Percentiles rank a stretch among this genome's conserved stretches.
Evolutionary conservation across 2,888 invertebrate genomes (phyloP).

Genomic region (Lycia hirtaria): DNA sequence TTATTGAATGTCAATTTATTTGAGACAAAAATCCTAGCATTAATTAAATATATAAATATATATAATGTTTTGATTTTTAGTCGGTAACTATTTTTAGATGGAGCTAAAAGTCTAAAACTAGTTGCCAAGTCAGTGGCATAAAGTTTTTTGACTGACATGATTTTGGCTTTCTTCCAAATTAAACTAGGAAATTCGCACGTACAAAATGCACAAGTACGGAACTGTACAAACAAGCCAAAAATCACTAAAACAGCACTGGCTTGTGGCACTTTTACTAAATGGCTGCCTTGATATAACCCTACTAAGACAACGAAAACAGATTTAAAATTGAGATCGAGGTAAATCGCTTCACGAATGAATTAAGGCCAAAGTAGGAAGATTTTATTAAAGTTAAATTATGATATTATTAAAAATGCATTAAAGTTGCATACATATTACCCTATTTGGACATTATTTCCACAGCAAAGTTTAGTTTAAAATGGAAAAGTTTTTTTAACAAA

Average conservation of each 20-base stretch:
- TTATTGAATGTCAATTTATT: too few relatives aligned
- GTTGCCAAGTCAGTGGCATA: conserved; percentile 54
- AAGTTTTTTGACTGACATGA: conserved; percentile 55
- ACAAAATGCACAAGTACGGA: conserved; percentile 44
- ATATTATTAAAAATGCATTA: conserved; percentile 36
- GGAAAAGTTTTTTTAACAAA: conserved; percentile 23
- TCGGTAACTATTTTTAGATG: conserved; percentile 10
- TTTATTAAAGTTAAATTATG: conserved; percentile 35
- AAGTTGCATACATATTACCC: conserved; percentile 24
- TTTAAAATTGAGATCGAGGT: conserved; percentile 40
- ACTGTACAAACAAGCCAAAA: conserved; percentile 7
- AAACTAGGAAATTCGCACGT: conserved; percentile 52
- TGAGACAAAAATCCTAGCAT: too few relatives aligned
- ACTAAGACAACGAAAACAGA: conserved; percentile 27
- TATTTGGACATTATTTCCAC: conserved; percentile 28
- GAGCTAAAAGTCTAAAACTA: conserved; percentile 13
- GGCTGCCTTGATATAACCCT: conserved; percentile 13
- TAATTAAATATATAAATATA: too few relatives aligned
- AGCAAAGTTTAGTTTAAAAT: conserved; percentile 25
- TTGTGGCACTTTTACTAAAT: conserved; percentile 7
- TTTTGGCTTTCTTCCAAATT: conserved; percentile 67
- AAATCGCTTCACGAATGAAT: conserved; percentile 28
- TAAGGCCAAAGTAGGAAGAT: conserved; percentile 38
- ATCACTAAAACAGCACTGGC: conserved; percentile 1
- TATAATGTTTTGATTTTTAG: too few relatives aligned